phyloP scores from a whole-genome alignment of 1,140 invertebrate genomes.

The Drosophila hydei region DNA sequence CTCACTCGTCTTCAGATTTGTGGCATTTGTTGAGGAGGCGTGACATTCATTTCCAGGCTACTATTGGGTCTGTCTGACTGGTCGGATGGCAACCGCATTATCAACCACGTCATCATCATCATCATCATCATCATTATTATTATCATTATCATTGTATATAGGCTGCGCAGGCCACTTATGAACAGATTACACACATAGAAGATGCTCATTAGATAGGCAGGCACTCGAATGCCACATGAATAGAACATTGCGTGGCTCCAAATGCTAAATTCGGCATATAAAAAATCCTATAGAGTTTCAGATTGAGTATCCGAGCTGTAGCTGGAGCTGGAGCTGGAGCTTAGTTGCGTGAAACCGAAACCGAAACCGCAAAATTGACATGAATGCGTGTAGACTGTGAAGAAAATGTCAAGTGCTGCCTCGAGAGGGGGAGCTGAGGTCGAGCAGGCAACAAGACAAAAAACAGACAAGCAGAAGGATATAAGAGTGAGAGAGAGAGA shows the following conservation, averaged over 20 bases:
- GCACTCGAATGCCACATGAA: slow-evolving; percentile 17
- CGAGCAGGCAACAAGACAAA: not conserved
- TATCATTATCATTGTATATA: slow-evolving; percentile 18
- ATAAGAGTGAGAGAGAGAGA: not conserved
- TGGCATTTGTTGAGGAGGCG: not conserved
- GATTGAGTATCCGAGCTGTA: not conserved
- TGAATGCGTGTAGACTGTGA: slow-evolving; percentile 72
- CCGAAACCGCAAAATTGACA: slow-evolving; percentile 80
- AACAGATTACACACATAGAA: slow-evolving; percentile 52
- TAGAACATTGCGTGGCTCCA: slow-evolving; percentile 1
- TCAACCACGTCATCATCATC: slow-evolving; percentile 47
- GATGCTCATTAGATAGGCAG: slow-evolving; percentile 16
- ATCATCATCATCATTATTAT: slow-evolving; percentile 31
- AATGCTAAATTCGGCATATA: slow-evolving; percentile 4
- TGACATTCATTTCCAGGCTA: not conserved
- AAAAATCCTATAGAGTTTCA: slow-evolving; percentile 1
- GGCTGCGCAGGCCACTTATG: slow-evolving; percentile 69
- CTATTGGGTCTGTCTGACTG: slow-evolving; percentile 3
- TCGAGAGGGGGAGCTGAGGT: slow-evolving; percentile 21
- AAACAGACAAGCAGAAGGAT: slow-evolving; percentile 32
- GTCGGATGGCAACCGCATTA: slow-evolving; percentile 28
- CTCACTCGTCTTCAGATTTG: not conserved
- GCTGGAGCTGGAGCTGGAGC: not conserved
- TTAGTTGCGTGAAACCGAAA: slow-evolving; percentile 69
- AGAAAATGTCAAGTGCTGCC: slow-evolving; percentile 76